phyloP scores from a whole-genome alignment of 2,888 invertebrate species.

The Leptinotarsa haldemani region DNA sequence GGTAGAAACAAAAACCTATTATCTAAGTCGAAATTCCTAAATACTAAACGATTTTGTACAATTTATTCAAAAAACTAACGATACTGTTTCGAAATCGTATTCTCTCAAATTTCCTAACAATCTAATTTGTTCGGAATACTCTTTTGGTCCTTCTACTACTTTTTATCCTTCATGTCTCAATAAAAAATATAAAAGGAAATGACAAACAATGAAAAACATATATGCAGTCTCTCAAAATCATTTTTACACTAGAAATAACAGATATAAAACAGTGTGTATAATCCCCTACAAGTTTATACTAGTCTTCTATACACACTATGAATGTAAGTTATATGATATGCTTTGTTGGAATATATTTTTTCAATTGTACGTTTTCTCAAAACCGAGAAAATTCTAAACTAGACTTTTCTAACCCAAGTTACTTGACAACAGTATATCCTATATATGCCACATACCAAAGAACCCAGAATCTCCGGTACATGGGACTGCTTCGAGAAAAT shows the following conservation, averaged over 20 bases:
- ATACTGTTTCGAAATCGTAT: background rate
- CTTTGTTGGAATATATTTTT: conserved; percentile 6
- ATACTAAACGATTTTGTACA: conserved; percentile 2
- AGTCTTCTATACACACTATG: background rate
- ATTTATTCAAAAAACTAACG: background rate
- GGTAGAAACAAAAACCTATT: background rate
- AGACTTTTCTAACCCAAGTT: background rate
- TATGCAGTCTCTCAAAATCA: background rate
- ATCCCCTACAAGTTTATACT: background rate
- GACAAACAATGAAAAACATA: background rate
- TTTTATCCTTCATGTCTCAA: background rate
- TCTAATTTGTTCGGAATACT: conserved; percentile 14
- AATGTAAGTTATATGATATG: background rate
- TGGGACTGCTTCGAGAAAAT: background rate
- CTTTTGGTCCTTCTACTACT: background rate
- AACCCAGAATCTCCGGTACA: background rate
- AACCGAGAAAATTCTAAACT: background rate
- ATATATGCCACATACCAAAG: background rate
- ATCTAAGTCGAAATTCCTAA: background rate
- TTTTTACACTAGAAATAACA: background rate
- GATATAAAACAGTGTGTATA: background rate
- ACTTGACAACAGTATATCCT: background rate
- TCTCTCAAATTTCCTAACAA: background rate
- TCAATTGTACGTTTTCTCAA: conserved; percentile 3
- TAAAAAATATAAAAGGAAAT: conserved; percentile 3